Base-by-base conservation (phyloP, 1,140 invertebrate species). In the Rhagoletis pomonella region DNA sequence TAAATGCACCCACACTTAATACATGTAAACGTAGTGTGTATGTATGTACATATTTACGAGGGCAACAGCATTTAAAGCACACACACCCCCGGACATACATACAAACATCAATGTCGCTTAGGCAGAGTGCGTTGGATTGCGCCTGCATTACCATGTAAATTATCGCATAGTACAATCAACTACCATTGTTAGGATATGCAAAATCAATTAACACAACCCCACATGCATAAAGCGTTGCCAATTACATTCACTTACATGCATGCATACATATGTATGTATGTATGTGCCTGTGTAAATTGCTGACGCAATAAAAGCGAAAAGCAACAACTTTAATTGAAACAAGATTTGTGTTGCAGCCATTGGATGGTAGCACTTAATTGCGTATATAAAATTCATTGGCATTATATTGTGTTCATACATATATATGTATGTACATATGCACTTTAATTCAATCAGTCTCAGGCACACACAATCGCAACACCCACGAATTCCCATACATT, bases 171-270 rank as follows among this genome's bases (percentile, higher is more conserved):
- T 29, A 81, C 73, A 81, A 81, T 81, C 73, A 81, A 50, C n/a
- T 81, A 42, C 73, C 73, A 81, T 81, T 81, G 73, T 81, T 81
- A 81, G 73, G n/a, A 81, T 55, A 81, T 81, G 73, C n/a, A 81
- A 81, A 81, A 81, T 81, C 47, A 81, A 81, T 81, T 81, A 81
- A 81, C 73, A 55, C 73, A 29, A 55, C 44, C 29, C 29, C 73
- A 81, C 17, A 67, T 7, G 64, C 29, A 4, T 29, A 10, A n/a
- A 19, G 64, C 19, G 29, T 62, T 17, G 64, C 19, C n/a, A 9
- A 67, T 19, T 67, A 19, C 64, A 67, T 9, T 29, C 47, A 19
- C 19, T 4, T 17, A 62, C 17, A 62, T 62, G 60, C 17, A 14
- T 62, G 60, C 4, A 62, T 62, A 62, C 5, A 55, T 55, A 5